Base-by-base conservation (phyloP, 2,113 vertebrate species). In the Panurus biarmicus region DNA sequence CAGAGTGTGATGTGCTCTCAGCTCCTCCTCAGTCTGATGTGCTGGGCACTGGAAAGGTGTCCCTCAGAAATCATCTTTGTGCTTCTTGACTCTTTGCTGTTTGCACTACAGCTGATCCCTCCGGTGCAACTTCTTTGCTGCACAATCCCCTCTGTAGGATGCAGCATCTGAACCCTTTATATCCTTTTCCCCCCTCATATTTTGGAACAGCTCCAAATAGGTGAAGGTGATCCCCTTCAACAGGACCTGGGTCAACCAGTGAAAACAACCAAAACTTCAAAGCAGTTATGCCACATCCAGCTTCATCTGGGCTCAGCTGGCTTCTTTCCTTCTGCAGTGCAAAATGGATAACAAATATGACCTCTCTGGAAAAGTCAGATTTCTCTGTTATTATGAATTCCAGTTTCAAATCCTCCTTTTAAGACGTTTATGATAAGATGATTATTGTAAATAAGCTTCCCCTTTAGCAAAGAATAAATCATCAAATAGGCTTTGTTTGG, bases 391-490 rank as follows among this genome's bases (percentile, higher is more conserved):
- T 89, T 89, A 89, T 83, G 79, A 89, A 95, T 97, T 97, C 85
- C 85, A 94, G 22, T 85, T 95, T 70, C 57, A 92, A 95, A 93
- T 76, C 44, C 36, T 94, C 48, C 51, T 94, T 93, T 95, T 86
- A 92, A 94, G 85, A 86, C 40, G 28, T 94, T 80, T 90, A 85
- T 83, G 64, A 88, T 94, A 95, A 93, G 71, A 89, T 82, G 29
- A 71, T 78, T 95, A 85, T 83, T 88, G 78, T 93, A 96, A 95
- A 95, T 94, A 95, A 95, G 69, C 85, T 93, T 95, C 31, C 44
- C 53, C 78, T 85, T 95, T 93, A 95, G 89, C 71, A 95, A 94
- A 93, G 87, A 94, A 85, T 78, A 96, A 88, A 95, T 83, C 74
- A 92, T 75, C 78, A 89, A 88, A 80, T 70, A 93, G 73, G 33